Evolutionary conservation across 2,113 vertebrate species (phyloP).

Genomic region (Carollia perspicillata): DNA sequence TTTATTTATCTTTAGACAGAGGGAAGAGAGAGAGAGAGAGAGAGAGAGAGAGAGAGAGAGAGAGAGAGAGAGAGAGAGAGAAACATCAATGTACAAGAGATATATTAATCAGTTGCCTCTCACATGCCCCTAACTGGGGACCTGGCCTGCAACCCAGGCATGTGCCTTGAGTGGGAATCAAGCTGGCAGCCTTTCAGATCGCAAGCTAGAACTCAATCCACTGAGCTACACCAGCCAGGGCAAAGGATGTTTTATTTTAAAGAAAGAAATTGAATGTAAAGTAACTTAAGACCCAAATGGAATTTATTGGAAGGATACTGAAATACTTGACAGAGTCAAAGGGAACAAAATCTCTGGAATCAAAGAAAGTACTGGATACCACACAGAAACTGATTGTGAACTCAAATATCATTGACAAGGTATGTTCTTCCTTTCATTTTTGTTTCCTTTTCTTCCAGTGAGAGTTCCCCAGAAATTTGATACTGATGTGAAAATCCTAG

Average conservation of each 20-base stretch:
- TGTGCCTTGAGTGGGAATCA: no score
- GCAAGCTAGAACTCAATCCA: no score
- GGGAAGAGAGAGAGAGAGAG: no score
- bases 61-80: no score
- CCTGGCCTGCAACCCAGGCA: no score
- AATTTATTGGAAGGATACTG: background rate
- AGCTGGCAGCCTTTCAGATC: no score
- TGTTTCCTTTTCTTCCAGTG: background rate
- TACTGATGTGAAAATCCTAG: background rate
- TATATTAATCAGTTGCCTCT: no score
- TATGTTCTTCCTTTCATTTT: background rate
- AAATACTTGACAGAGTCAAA: background rate
- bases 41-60: no score
- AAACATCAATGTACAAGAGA: no score
- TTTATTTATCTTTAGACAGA: no score
- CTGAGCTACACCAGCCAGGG: no score
- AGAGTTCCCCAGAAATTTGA: background rate
- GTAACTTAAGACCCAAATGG: background rate
- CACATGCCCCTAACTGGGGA: no score
- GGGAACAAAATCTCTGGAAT: background rate
- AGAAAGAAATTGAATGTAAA: background rate
- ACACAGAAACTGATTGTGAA: background rate
- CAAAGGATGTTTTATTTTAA: background rate
- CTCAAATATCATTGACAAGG: background rate
- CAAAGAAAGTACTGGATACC: background rate